Evolutionary conservation across 2,888 invertebrate species (phyloP), one percentile per base, ranked within the genome.

Genomic region (Invenusta paracnida): DNA sequence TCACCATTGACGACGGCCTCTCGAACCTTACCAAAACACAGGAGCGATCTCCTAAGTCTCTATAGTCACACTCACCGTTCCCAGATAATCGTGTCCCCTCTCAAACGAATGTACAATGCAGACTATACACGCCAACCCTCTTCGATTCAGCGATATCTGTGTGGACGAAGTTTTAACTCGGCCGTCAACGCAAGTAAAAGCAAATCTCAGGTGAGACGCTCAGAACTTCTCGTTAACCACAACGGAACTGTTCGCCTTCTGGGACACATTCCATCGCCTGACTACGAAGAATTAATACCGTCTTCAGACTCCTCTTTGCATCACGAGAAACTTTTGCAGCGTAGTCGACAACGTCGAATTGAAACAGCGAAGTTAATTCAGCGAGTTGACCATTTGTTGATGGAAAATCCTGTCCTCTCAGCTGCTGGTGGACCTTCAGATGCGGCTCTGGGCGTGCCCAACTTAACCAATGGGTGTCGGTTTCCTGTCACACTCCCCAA

Each of bases 241-340:
- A 73, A 73, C 73, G 73, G 73, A 25, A 73, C 73, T 23, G 73
- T 73, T 23, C 73, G 73, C 27, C 27, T 73, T 13, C 73, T 73
- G 11, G 73, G 25, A 5, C 5, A 23, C 25, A 5, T 73, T 13
- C 2, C 73, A 2, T 2, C 73, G 5, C n/a, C n/a, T n/a, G n/a
- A n/a, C n/a, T n/a, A n/a, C n/a, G n/a, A n/a, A n/a, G n/a, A n/a
- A n/a, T n/a, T n/a, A n/a, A n/a, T n/a, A n/a, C n/a, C n/a, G n/a
- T n/a, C n/a, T n/a, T n/a, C n/a, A n/a, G 73, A 73, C 5, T 73
- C 5, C 23, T 5, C 17, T 23, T 23, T 2, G 5, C 5, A 73
- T 11, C 48, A 17, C 5, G 5, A 17, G 17, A 48, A 48, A 48
- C 73, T 73, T 73, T 23, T 73, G 17, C 73, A 23, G 23, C 17